phyloP scores from a whole-genome alignment of 1,140 invertebrate species.

The Pachyrhynchus sulphureomaculatus region DNA sequence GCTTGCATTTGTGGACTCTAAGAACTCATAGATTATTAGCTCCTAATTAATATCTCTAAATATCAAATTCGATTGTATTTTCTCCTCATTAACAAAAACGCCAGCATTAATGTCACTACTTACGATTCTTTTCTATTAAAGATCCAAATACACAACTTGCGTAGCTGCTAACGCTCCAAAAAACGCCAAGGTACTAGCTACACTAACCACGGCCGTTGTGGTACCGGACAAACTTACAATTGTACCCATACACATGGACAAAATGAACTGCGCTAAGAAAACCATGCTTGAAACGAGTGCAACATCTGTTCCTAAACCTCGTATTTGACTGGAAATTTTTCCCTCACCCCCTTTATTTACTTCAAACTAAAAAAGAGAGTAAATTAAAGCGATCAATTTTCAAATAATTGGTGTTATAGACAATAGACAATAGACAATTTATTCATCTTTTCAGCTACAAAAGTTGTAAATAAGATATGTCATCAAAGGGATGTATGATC shows the following conservation, averaged over 20 bases:
- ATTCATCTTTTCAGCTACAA: no score
- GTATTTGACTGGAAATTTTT: slow-evolving; percentile 57
- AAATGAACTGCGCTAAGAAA: slow-evolving; percentile 88
- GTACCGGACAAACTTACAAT: slow-evolving; percentile 78
- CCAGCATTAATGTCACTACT: no score
- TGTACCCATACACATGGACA: slow-evolving; percentile 84
- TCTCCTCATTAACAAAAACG: no score
- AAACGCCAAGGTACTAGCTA: slow-evolving; percentile 78
- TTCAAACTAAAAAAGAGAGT: slow-evolving; percentile 65
- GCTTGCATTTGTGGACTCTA: no score
- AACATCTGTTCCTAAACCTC: slow-evolving; percentile 91
- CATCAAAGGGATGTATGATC: no score
- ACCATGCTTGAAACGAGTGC: slow-evolving; percentile 94
- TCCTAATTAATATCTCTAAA: no score
- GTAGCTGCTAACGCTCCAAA: slow-evolving; percentile 82
- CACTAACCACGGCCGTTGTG: slow-evolving; percentile 83
- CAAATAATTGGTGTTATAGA: no score
- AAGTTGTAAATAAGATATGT: no score
- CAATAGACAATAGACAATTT: no score
- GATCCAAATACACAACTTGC: slow-evolving; percentile 84
- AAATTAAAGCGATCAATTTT: neutral
- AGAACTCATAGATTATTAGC: no score
- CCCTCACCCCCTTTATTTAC: slow-evolving; percentile 56
- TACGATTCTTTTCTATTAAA: slow-evolving; percentile 45
- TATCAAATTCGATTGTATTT: no score